Evolutionary conservation across 1,140 invertebrate species (phyloP), one percentile per base, ranked within the genome.

Genomic region (Lycorma delicatula): DNA sequence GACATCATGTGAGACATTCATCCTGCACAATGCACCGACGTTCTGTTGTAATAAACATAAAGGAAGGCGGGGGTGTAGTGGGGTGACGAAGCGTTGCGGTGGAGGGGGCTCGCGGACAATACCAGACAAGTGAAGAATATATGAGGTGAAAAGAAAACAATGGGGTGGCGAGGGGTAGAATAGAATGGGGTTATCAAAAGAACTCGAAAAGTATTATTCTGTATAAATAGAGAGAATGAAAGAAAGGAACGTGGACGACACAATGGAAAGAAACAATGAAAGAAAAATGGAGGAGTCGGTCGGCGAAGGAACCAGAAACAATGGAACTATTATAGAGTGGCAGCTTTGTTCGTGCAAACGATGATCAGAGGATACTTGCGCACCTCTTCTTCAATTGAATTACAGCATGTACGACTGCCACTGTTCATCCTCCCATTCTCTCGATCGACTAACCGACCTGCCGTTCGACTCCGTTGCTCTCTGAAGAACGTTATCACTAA

Each of bases 181-280:
- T 50, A 57, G 61, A 62, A 62, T 59, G 61, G 61, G 57, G 61
- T 62, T 62, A 62, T 62, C 61, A 62, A 62, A 62, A 62, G 61
- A 62, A 62, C 61, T 62, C 54, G 61, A 62, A 62, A 62, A 62
- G 61, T 62, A 62, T 62, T 62, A 62, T 62, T 62, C 61, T 62
- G 58, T 62, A 57, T 62, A 59, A 62, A 62, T 62, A 62, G 61
- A 56, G 50, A 59, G 61, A 62, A 56, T 47, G 41, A 44, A 16
- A 18, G 13, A 44, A 22, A 44, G 41, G 41, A 1, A 13, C 41
- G 41, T 13, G 20, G 36, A n/a, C n/a, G n/a, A n/a, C n/a, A 62
- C 61, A 62, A 62, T 62, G 58, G 57, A 54, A 62, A 60, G 61
- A 59, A 62, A 62, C 61, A 62, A 62, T 62, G 61, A 62, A 62